phyloP scores from a whole-genome alignment of 2,888 invertebrate genomes.

The Cheilosia scutellata region DNA sequence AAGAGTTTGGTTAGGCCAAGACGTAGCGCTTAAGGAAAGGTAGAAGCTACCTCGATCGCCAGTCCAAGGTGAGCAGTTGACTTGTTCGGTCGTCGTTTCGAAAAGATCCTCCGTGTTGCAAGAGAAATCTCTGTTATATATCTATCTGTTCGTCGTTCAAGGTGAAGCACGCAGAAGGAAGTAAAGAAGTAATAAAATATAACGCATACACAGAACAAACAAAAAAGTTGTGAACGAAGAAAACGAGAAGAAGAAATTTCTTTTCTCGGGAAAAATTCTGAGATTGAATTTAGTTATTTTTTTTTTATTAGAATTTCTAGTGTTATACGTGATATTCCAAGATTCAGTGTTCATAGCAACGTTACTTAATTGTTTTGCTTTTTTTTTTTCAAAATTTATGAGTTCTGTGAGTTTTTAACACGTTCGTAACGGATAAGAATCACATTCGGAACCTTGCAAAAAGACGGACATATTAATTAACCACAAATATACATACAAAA shows the following conservation, averaged over 20 bases:
- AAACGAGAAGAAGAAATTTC: slow-evolving; percentile 70
- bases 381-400: slow-evolving; percentile 20
- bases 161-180: slow-evolving; percentile 54
- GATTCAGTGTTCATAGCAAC: slow-evolving; percentile 20
- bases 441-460: slow-evolving; percentile 41
- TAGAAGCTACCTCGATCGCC: slow-evolving; percentile 81
- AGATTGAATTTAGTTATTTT: slow-evolving; percentile 54
- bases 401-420: slow-evolving; percentile 37
- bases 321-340: slow-evolving; percentile 33
- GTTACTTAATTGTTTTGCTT: slow-evolving; percentile 4
- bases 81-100: slow-evolving; percentile 80
- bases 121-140: slow-evolving; percentile 55
- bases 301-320: slow-evolving; percentile 45
- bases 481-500: slow-evolving; percentile 9
- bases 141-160: slow-evolving; percentile 49
- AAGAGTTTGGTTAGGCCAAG: slow-evolving; percentile 42
- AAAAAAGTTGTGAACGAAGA: slow-evolving; percentile 66
- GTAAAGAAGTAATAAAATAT: slow-evolving; percentile 64
- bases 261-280: slow-evolving; percentile 69
- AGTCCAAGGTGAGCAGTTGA: slow-evolving; percentile 83
- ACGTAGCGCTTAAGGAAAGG: slow-evolving; percentile 82
- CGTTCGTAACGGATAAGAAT: slow-evolving; percentile 48
- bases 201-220: slow-evolving; percentile 59
- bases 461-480: slow-evolving; percentile 48
- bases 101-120: slow-evolving; percentile 57